Evolutionary conservation across 2,888 invertebrate genomes (phyloP), one percentile per base, ranked within the genome.

Genomic region (Limenitis camilla): DNA sequence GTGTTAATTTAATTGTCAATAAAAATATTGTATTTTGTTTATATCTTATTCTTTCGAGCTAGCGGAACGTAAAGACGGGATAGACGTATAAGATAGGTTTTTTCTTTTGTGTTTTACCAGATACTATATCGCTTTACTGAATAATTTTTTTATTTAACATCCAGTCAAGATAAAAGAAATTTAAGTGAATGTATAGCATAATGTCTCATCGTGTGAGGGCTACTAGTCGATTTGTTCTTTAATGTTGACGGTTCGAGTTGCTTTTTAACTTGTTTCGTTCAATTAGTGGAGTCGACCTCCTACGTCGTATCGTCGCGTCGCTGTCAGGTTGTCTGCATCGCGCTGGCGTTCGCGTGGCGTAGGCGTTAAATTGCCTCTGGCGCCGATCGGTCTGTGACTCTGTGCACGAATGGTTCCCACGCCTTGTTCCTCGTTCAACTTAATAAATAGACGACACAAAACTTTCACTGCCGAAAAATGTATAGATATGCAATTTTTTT

Each of bases 321-420:
- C 19, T 19, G 19, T 19, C 19, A 2, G 19, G 19, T 3, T 19
- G 19, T 19, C 19, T 19, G 19, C 19, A 19, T 19, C 19, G 19
- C 19, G n/a, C n/a, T n/a, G n/a, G n/a, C n/a, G 19, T 19, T 19
- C 19, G 19, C 19, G 36, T 41, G 33, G 42, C 32, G 58, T 58
- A 48, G 52, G 58, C 55, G 53, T 56, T 45, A 55, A 47, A 62
- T 49, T 49, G 63, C 66, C 65, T 58, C 54, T 61, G 82, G 85
- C 86, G 86, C 81, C 86, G 76, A 67, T 73, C 78, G 68, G 86
- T 86, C 86, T 86, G 78, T 65, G 68, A 68, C 86, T 86, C 86
- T 86, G 78, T 65, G 68, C 60, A 60, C 62, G 67, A 68, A 63
- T 54, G 54, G 68, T 76, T 77, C 83, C 71, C 81, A 77, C 77